Evolutionary conservation across 2,113 vertebrate genomes (phyloP), one percentile per base, ranked within the genome.

Genomic region (Tragulus kanchil): DNA sequence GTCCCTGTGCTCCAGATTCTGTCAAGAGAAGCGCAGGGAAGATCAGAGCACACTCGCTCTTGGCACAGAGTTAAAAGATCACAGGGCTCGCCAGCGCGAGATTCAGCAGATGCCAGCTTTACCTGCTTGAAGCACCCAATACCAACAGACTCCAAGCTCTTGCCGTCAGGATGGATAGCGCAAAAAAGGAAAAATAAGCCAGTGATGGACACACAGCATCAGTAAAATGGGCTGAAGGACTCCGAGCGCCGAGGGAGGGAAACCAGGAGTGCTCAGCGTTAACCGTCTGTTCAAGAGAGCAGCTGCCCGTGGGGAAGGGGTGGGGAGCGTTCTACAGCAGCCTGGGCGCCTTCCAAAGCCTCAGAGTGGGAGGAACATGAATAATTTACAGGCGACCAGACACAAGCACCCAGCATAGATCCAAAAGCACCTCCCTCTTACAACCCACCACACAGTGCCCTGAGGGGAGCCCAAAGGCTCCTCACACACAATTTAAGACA

Each of bases 281-380:
- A 71, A 21, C 21, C 1, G 1, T n/a, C 14, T 79, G 71, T 45
- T 82, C 77, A 93, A 62, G 48, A 3, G 71, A 93, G 83, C 94
- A 92, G 95, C 88, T 67, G 91, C 52, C 17, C 1, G 42, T 36
- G 45, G 71, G 45, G 71, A 3, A 1, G 75, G 48, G 48, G 8
- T 3, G 61, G 5, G 50, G 16, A 10, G 15, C 31, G 84, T 31
- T 64, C 64, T 54, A 85, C 28, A 56, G 89, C 92, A 87, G 69
- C 71, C 94, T 85, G 64, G n/a, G 93, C 26, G n/a, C 58, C 95
- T 95, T 92, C 90, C 56, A 90, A 82, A 88, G 56, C 31, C 8
- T 65, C 67, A 94, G 73, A 13, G n/a, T 71, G 26, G 85, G 45
- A 88, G 83, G 36, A 90, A 94, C 59, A 62, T 61, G 92, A 95